phyloP scores from a whole-genome alignment of 2,888 invertebrate species.

The Patella caerulea region DNA sequence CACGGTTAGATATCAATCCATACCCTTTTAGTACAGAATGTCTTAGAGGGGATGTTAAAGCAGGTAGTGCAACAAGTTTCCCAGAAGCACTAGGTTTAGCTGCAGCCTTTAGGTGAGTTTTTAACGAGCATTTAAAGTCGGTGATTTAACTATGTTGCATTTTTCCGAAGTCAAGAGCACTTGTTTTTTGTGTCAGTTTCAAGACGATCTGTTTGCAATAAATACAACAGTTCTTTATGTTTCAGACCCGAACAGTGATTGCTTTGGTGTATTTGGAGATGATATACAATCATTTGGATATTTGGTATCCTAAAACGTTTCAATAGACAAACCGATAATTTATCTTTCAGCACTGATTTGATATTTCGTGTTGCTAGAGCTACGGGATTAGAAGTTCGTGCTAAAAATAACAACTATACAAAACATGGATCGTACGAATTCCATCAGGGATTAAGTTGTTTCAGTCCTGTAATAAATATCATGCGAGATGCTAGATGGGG shows the following conservation, averaged over 20 bases:
- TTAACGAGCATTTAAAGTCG: too few species aligned
- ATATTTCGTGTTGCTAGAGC: conserved; percentile 27
- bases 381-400: neutral
- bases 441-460: conserved; percentile 45
- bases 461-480: conserved; percentile 68
- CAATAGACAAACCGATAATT: too few species aligned
- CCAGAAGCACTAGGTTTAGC: conserved; percentile 61
- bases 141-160: too few species aligned
- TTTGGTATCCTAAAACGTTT: too few species aligned
- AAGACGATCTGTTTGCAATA: too few species aligned
- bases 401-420: neutral
- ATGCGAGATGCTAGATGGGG: conserved; percentile 71
- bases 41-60: conserved; percentile 50
- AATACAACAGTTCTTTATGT: too few species aligned
- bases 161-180: too few species aligned
- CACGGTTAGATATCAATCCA: conserved; percentile 51
- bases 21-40: conserved; percentile 62
- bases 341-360: conserved; percentile 41
- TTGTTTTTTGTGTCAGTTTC: too few species aligned
- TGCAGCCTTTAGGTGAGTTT: conserved; percentile 55
- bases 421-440: too few species aligned
- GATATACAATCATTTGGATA: too few species aligned
- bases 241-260: too few species aligned
- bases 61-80: conserved; percentile 57
- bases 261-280: too few species aligned